phyloP scores from a whole-genome alignment of 2,888 invertebrate genomes.

The Plutella xylostella region DNA sequence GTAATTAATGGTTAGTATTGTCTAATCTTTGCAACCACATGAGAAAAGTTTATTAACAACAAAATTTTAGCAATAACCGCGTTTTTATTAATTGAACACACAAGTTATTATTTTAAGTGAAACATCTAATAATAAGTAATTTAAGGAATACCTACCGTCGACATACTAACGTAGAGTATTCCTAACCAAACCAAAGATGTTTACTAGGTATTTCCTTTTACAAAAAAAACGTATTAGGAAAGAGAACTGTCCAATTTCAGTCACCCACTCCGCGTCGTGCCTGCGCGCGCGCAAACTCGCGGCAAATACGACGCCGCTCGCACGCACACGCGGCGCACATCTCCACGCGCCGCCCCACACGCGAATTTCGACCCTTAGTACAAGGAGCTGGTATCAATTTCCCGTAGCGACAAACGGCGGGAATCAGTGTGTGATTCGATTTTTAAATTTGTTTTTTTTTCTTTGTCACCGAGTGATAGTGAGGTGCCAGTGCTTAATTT shows the following conservation, averaged over 20 bases:
- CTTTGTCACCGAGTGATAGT: background rate
- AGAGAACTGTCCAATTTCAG: constrained; percentile 25
- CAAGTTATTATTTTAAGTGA: too few species aligned
- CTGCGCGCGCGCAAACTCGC: constrained; percentile 29
- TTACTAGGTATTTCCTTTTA: background rate
- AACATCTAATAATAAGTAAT: too few species aligned
- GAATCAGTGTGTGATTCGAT: background rate
- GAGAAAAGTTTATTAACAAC: too few species aligned
- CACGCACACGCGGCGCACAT: constrained; percentile 38
- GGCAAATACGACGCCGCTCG: constrained; percentile 39
- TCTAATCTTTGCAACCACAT: too few species aligned
- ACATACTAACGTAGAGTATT: too few species aligned
- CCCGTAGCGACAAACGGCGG: too few species aligned
- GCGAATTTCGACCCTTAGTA: constrained; percentile 29
- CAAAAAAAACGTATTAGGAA: background rate
- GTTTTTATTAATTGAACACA: too few species aligned
- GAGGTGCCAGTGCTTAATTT: background rate
- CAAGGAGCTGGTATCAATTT: too few species aligned
- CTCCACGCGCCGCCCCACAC: constrained; percentile 16
- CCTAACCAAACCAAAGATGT: too few species aligned
- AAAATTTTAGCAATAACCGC: too few species aligned
- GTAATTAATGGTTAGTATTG: too few species aligned
- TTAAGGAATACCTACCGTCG: too few species aligned
- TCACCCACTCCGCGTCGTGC: constrained; percentile 34
- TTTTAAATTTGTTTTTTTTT: constrained; percentile 5